A percentile compares a stretch with the other conserved stretches of the same genome.
phyloP scores from a whole-genome alignment of 1,140 invertebrate species.

The Semibalanus balanoides region DNA sequence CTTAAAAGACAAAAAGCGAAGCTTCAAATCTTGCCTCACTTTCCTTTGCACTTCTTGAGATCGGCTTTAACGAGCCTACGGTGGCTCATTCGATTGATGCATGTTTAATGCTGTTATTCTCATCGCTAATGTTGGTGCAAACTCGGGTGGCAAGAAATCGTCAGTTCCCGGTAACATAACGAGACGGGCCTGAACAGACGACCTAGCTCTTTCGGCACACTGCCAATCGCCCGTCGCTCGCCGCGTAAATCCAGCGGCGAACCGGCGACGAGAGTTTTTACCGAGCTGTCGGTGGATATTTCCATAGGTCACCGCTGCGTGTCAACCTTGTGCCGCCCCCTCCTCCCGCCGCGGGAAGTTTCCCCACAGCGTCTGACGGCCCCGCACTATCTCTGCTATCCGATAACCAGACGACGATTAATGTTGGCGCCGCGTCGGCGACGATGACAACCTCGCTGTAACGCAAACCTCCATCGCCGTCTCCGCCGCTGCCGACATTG shows the following conservation, averaged over 20 bases:
- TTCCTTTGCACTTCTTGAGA: too few species aligned
- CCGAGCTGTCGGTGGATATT: background rate
- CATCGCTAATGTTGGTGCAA: too few species aligned
- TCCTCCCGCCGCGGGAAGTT: background rate
- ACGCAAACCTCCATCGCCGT: background rate
- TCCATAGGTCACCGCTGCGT: background rate
- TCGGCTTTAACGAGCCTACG: too few species aligned
- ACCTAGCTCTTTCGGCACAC: background rate
- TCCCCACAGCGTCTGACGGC: too few species aligned
- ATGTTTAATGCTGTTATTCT: too few species aligned
- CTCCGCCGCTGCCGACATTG: too few species aligned
- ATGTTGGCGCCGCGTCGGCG: background rate
- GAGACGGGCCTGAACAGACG: background rate
- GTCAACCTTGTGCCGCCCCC: background rate
- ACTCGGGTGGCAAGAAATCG: background rate
- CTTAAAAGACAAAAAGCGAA: too few species aligned
- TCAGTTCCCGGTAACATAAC: background rate
- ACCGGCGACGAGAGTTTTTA: background rate
- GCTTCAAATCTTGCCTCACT: too few species aligned
- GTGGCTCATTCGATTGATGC: too few species aligned
- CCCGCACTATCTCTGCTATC: background rate
- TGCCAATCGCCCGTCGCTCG: background rate
- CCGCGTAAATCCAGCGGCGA: background rate
- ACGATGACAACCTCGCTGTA: background rate
- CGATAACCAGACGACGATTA: background rate